phyloP scores from a whole-genome alignment of 2,888 invertebrate genomes.

The Ectobius pallidus region DNA sequence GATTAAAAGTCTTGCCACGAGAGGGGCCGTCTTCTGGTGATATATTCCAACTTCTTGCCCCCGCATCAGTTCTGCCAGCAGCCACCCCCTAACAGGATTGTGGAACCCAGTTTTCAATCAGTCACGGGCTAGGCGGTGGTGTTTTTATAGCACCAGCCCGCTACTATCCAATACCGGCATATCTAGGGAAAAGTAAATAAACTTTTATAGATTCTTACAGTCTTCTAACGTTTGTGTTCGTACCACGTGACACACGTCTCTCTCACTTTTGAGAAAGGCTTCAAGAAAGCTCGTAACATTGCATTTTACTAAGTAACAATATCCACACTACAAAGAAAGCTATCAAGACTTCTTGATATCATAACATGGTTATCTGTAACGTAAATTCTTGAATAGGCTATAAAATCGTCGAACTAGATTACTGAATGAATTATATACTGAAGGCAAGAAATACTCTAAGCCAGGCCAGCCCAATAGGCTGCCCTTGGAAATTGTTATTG shows the following conservation, averaged over 20 bases:
- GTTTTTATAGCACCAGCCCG: constrained; percentile 12
- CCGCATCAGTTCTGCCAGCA: neutral
- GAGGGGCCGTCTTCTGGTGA: neutral
- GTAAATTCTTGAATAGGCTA: too few relatives aligned
- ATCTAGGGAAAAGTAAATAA: constrained; percentile 4
- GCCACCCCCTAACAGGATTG: neutral
- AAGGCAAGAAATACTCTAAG: too few relatives aligned
- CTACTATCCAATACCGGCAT: neutral
- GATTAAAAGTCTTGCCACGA: constrained; percentile 21
- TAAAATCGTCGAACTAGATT: too few relatives aligned
- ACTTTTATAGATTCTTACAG: constrained; percentile 21
- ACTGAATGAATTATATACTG: too few relatives aligned
- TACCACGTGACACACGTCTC: neutral
- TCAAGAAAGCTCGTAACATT: neutral
- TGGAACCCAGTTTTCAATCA: constrained; percentile 19
- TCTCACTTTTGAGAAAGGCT: neutral
- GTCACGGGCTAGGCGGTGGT: neutral
- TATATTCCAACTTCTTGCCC: constrained; percentile 17
- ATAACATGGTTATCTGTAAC: too few relatives aligned
- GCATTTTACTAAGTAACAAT: too few relatives aligned
- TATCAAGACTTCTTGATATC: too few relatives aligned
- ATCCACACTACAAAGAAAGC: too few relatives aligned
- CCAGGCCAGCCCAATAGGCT: too few relatives aligned
- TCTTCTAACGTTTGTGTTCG: neutral
- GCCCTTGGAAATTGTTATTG: too few relatives aligned